Evolutionary conservation across 2,113 vertebrate genomes (phyloP).

Genomic region (Pseudopipra pipra): DNA sequence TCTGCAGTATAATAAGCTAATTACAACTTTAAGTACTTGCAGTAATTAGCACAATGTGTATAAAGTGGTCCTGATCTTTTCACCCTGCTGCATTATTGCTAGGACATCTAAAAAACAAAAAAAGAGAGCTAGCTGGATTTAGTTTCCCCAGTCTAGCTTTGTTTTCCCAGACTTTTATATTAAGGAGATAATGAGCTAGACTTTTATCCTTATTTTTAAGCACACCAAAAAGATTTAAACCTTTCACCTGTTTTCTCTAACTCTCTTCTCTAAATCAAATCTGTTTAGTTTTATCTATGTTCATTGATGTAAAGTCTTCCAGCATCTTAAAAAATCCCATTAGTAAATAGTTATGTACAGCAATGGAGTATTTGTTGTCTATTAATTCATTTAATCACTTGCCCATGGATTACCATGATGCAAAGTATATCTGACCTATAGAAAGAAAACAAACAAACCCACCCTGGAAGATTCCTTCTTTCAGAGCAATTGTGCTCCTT

Average conservation of each 20-base stretch:
- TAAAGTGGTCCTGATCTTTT: conserved; percentile 87
- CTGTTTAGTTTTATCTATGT: background rate
- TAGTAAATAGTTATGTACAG: conserved; percentile 13
- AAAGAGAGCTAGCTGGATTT: conserved; percentile 71
- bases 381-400: conserved; percentile 45
- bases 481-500: background rate
- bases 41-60: conserved; percentile 87
- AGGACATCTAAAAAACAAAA: conserved; percentile 78
- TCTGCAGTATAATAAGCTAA: conserved; percentile 90
- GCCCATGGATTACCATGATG: background rate
- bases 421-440: background rate
- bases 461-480: background rate
- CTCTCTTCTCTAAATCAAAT: background rate
- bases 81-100: conserved; percentile 84
- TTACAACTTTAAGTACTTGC: conserved; percentile 89
- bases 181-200: conserved; percentile 72
- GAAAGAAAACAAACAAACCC: conserved; percentile 50
- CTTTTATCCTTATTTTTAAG: conserved; percentile 69
- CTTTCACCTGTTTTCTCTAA: background rate
- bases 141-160: conserved; percentile 68
- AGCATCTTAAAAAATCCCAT: conserved; percentile 17
- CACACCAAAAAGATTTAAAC: conserved; percentile 49
- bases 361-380: background rate
- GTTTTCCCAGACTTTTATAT: conserved; percentile 70
- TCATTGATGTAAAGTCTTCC: background rate